Base-by-base conservation (phyloP, 2,888 invertebrate genomes). In the Acleris cristana region DNA sequence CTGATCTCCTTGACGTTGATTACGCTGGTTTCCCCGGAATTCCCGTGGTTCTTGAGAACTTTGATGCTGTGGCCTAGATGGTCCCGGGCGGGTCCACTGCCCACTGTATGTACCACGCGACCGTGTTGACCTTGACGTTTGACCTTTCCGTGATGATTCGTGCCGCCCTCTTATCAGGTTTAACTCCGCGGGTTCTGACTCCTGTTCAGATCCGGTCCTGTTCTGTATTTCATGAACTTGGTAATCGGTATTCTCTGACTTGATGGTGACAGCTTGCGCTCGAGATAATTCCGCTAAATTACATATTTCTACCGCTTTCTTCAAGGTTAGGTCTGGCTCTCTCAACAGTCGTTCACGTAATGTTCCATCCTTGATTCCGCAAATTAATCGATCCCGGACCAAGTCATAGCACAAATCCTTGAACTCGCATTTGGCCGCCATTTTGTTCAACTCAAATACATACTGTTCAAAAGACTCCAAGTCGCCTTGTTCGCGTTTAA, bases 261-360 rank as follows among this genome's bases (percentile, higher is more conserved):
- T 63, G 8, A 48, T 26, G 6, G 63, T 55, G 14, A 54, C 63
- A 10, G 63, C 63, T 30, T 55, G 63, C 16, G 55, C 48, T 16
- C 55, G 54, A 34, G 63, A 63, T 34, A 63, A 34, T 44, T 63
- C 55, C 8, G 63, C 63, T 12, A 63, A 55, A 48, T 63, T 55
- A 18, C 63, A 55, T 8, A 63, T 48, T 5, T 30, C 63, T 14
- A 55, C 26, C 7, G 55, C 54, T 19, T 63, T 63, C 0, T 8
- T 26, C 48, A 63, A 49, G 4, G 63, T 63, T 55, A 63, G 40
- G 14, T 63, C 34, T 12, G 51, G 54, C 34, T 63, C 55, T 34
- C 63, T 10, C 53, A 63, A 49, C 19, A 61, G 21, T 12, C 60
- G 51, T 52, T 61, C 60, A 19, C 60, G 51, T 34, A 61, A 34